Evolutionary conservation across 2,113 vertebrate genomes (phyloP).

Genomic region (Herpailurus yagouaroundi): DNA sequence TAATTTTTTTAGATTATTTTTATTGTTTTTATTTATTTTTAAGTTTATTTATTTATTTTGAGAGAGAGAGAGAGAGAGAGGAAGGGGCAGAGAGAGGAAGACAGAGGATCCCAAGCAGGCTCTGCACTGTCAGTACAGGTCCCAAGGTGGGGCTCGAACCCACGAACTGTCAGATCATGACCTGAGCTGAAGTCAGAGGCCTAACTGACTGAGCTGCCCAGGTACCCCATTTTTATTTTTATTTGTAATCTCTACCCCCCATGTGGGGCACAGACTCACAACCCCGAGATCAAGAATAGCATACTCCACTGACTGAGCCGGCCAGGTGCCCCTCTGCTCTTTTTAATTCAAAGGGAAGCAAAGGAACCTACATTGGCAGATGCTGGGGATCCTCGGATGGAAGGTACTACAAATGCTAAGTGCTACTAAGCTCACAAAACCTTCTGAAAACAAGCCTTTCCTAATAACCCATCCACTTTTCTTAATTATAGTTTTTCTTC

Average conservation of each 20-base stretch:
- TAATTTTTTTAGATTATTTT: no score
- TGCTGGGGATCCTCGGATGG: neutral
- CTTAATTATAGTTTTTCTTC: constrained; percentile 34
- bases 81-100: no score
- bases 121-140: no score
- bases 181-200: no score
- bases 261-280: neutral
- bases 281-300: neutral
- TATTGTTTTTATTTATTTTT: no score
- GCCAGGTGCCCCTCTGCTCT: neutral
- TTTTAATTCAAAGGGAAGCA: neutral
- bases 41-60: no score
- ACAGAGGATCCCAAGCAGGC: no score
- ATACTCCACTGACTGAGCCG: neutral
- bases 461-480: constrained; percentile 18
- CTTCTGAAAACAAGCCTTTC: neutral
- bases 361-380: neutral
- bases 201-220: no score
- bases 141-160: no score
- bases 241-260: neutral
- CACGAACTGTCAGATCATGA: no score
- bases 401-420: neutral
- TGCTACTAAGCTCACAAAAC: constrained; percentile 41
- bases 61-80: no score
- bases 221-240: neutral